A percentile compares a stretch with the other conserved stretches of the same genome.
These are phyloP conservation scores for Drosophila varians DNA, from an alignment of 1,140 invertebrate genomes.

Conservation along the genomic window DNA sequence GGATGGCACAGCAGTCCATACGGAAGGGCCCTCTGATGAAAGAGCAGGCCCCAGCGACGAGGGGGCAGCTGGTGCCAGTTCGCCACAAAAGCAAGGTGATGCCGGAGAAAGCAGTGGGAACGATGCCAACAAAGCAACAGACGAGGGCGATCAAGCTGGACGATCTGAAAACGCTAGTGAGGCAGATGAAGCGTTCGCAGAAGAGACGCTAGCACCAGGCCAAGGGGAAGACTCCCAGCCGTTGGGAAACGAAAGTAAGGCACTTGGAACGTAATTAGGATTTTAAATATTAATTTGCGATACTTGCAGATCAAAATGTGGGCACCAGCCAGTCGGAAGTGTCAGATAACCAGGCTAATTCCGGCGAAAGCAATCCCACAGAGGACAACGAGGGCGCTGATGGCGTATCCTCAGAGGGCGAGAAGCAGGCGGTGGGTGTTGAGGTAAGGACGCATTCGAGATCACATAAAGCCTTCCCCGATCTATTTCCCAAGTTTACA, in stretches of 20 bases:
- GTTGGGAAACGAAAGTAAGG: slow-evolving; percentile 52
- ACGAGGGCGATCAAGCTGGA: slow-evolving; percentile 45
- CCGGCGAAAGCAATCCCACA: slow-evolving; percentile 51
- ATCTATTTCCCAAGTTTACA: not conserved
- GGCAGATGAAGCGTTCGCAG: slow-evolving; percentile 71
- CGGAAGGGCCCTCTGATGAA: slow-evolving; percentile 45
- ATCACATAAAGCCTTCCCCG: no score
- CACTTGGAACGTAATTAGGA: not conserved
- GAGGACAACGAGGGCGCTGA: slow-evolving; percentile 83
- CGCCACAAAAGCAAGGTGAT: slow-evolving; percentile 58
- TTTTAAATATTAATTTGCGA: not conserved
- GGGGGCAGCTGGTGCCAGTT: slow-evolving; percentile 48
- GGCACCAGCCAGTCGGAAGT: slow-evolving; percentile 78
- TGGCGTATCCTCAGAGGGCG: slow-evolving; percentile 86
- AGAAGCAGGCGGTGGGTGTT: slow-evolving; percentile 86
- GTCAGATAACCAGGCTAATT: slow-evolving; percentile 66
- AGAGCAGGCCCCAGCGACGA: slow-evolving; percentile 52
- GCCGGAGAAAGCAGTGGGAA: slow-evolving; percentile 34
- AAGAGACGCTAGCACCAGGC: slow-evolving; percentile 53
- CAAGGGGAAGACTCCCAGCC: slow-evolving; percentile 65
- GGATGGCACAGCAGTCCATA: slow-evolving; percentile 34
- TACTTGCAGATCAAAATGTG: slow-evolving; percentile 61
- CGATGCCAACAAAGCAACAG: slow-evolving; percentile 48
- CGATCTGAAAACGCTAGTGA: slow-evolving; percentile 52
- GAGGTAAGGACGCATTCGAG: slow-evolving; percentile 56